Evolutionary conservation across 2,113 vertebrate genomes (phyloP).

Genomic region (Nycticryphes semicollaris): DNA sequence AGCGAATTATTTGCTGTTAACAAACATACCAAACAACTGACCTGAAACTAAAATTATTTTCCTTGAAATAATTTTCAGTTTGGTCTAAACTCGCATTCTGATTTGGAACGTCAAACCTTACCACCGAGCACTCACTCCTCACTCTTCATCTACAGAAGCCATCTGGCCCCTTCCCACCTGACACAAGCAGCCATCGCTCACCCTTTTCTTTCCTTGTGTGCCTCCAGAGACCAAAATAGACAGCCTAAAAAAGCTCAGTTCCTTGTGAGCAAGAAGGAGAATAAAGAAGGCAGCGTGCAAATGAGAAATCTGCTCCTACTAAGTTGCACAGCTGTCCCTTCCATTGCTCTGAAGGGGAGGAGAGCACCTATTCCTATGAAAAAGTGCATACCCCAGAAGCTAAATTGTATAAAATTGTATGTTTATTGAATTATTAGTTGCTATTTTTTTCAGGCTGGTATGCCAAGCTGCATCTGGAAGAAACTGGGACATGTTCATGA

Average conservation of each 20-base stretch:
- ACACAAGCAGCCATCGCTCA: neutral
- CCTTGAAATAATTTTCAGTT: neutral
- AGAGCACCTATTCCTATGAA: neutral
- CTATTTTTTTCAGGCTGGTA: neutral
- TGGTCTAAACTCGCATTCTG: neutral
- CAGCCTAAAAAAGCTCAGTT: neutral
- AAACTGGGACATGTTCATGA: neutral
- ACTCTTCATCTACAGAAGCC: neutral
- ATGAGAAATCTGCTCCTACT: neutral
- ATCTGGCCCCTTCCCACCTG: slow-evolving; percentile 8
- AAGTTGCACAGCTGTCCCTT: neutral
- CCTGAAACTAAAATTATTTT: neutral
- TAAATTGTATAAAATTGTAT: neutral
- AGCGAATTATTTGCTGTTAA: neutral
- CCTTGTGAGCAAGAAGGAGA: neutral
- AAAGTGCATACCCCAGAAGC: fast-evolving
- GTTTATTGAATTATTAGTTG: neutral
- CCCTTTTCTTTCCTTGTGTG: neutral
- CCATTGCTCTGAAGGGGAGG: neutral
- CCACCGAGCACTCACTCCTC: neutral
- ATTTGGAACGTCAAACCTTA: neutral
- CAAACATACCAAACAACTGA: neutral
- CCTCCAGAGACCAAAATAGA: slow-evolving; percentile 23
- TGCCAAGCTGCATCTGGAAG: neutral
- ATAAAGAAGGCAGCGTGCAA: neutral